Conservation (phyloP, 2,888 invertebrate genomes). For the Sarcophaga subvicina region DNA sequence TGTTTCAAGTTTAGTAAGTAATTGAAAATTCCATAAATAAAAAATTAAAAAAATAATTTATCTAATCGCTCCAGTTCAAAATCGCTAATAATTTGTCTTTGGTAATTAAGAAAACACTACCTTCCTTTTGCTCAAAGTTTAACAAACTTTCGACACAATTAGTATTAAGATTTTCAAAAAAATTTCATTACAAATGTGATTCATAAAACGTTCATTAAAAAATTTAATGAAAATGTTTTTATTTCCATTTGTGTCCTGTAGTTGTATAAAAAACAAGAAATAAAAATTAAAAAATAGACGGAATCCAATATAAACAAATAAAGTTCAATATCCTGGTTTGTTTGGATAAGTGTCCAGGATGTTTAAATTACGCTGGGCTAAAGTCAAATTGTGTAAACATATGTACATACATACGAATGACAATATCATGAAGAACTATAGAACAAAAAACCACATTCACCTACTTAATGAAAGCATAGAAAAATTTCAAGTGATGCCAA, state of each 20-base stretch:
- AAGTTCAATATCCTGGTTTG: constrained; percentile 68
- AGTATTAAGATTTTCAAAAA: neutral
- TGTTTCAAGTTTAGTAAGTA: too few relatives aligned
- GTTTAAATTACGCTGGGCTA: constrained; percentile 53
- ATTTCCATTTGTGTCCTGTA: constrained; percentile 4
- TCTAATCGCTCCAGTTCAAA: too few relatives aligned
- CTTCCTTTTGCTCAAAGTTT: too few relatives aligned
- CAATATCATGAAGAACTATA: neutral
- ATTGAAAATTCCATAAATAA: too few relatives aligned
- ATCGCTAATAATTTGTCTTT: too few relatives aligned
- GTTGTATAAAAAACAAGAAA: neutral
- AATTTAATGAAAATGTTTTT: neutral
- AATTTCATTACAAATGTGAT: neutral
- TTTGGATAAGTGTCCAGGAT: constrained; percentile 68
- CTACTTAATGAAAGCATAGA: neutral
- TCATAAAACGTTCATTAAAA: too few relatives aligned
- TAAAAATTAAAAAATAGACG: neutral
- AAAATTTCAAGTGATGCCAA: neutral
- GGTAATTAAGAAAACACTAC: too few relatives aligned
- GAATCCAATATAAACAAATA: constrained; percentile 55
- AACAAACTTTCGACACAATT: neutral
- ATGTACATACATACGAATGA: neutral
- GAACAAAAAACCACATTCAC: neutral
- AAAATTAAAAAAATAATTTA: too few relatives aligned
- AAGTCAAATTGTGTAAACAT: constrained; percentile 41